A percentile compares a stretch with the other conserved stretches of the same genome.
phyloP scores from a whole-genome alignment of 2,113 vertebrate genomes.

The Sisor rabdophorus region DNA sequence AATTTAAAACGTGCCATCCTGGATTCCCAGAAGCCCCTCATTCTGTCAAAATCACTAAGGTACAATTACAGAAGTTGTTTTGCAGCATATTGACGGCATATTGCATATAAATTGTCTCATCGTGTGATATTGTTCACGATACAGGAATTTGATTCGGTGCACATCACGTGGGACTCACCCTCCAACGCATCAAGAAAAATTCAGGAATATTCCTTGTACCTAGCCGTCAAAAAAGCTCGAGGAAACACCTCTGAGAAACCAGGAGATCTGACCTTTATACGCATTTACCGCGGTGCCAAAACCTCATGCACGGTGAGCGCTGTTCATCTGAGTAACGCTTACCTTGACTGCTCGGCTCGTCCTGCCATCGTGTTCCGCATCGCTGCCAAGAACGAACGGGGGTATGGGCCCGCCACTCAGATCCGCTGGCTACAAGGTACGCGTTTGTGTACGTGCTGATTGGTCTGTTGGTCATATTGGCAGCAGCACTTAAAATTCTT shows the following conservation, averaged over 20 bases:
- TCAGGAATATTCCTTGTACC: conserved; percentile 92
- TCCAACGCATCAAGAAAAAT: conserved; percentile 88
- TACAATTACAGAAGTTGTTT: conserved; percentile 44
- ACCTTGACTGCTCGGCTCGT: conserved; percentile 85
- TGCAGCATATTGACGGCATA: neutral
- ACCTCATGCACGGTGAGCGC: conserved; percentile 82
- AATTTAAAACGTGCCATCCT: conserved; percentile 95
- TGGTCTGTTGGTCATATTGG: neutral
- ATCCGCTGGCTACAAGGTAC: conserved; percentile 98
- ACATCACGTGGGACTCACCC: conserved; percentile 97
- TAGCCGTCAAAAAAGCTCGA: conserved; percentile 86
- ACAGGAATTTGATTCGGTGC: conserved; percentile 84
- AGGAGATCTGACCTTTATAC: conserved; percentile 87
- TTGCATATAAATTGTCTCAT: neutral
- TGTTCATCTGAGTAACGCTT: conserved; percentile 84
- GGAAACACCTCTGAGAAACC: conserved; percentile 69
- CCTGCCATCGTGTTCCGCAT: conserved; percentile 95
- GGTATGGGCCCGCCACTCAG: conserved; percentile 94
- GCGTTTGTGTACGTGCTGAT: neutral
- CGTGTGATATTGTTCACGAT: neutral
- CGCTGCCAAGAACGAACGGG: conserved; percentile 94
- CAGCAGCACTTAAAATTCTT: neutral
- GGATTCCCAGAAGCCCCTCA: conserved; percentile 97
- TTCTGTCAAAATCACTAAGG: conserved; percentile 93
- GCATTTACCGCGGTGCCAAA: conserved; percentile 92